Evolutionary conservation across 2,113 vertebrate genomes (phyloP).

Genomic region (Leucoraja erinaceus): DNA sequence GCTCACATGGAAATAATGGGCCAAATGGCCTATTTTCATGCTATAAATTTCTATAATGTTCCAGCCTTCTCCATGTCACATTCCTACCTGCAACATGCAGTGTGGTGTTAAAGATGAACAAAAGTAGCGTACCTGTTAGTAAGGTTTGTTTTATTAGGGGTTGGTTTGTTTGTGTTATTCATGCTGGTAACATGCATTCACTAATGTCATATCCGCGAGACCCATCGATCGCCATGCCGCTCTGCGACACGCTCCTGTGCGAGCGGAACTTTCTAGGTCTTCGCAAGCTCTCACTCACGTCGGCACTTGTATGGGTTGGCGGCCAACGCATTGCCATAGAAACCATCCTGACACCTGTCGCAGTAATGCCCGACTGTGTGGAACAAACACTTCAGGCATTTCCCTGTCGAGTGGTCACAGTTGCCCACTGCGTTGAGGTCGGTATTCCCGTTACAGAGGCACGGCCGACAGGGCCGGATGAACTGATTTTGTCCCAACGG

Average conservation of each 20-base stretch:
- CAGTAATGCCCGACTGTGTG: constrained; percentile 70
- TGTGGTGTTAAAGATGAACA: not conserved
- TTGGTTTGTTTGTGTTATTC: not conserved
- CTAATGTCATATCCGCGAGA: too few species aligned
- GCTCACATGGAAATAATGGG: too few species aligned
- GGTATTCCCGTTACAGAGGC: constrained; percentile 73
- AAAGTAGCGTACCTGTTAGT: not conserved
- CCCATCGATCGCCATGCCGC: not conserved
- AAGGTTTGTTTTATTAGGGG: not conserved
- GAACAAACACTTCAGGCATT: constrained; percentile 75
- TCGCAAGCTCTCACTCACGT: constrained; percentile 56
- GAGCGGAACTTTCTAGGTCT: not conserved
- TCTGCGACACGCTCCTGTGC: not conserved
- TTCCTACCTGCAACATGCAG: not conserved
- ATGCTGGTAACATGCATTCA: not conserved
- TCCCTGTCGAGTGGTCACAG: constrained; percentile 70
- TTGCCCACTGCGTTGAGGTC: constrained; percentile 77
- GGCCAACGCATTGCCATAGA: constrained; percentile 67
- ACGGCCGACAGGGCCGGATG: constrained; percentile 58
- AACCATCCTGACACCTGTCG: constrained; percentile 65
- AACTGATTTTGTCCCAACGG: constrained; percentile 68
- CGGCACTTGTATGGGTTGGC: constrained; percentile 54
- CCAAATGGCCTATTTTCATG: too few species aligned
- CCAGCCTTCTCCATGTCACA: not conserved
- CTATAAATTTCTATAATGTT: too few species aligned